These are phyloP conservation scores for Pimpla rufipes DNA, from an alignment of 2,888 invertebrate species.

Conservation along the genomic window DNA sequence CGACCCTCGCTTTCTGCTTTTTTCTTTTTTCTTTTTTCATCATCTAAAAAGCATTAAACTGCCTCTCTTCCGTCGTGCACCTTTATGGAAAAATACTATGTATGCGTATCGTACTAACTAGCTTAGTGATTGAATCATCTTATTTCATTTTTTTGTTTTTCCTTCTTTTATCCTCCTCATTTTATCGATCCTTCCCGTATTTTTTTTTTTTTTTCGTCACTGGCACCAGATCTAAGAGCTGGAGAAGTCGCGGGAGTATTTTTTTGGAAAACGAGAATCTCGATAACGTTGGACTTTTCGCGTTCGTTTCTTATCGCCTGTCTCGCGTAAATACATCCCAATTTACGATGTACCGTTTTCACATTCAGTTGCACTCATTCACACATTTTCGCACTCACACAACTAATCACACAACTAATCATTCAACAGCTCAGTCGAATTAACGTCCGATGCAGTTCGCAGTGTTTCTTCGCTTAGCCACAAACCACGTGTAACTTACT, in stretches of 20 bases:
- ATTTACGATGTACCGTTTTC: conserved; percentile 7
- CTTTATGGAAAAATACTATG: conserved; percentile 73
- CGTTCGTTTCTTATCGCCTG: neutral
- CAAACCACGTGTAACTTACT: conserved; percentile 62
- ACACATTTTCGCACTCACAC: no score
- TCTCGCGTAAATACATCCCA: neutral
- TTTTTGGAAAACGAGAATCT: conserved; percentile 5
- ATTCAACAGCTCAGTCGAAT: neutral
- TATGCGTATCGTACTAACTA: conserved; percentile 64
- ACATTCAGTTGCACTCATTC: conserved; percentile 8
- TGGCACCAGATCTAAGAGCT: conserved; percentile 1
- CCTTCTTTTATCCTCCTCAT: neutral
- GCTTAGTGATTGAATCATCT: conserved; percentile 69
- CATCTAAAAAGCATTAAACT: conserved; percentile 64
- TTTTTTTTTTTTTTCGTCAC: neutral
- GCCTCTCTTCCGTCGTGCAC: conserved; percentile 62
- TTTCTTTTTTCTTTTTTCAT: conserved; percentile 27
- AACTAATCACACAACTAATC: conserved; percentile 17
- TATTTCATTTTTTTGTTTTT: conserved; percentile 38
- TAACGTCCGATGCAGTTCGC: neutral
- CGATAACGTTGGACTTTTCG: neutral
- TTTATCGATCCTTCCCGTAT: neutral
- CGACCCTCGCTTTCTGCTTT: conserved; percentile 7
- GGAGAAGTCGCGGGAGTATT: neutral
- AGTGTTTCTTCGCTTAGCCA: conserved; percentile 40